A percentile compares a stretch with the other conserved stretches of the same genome.
phyloP scores from a whole-genome alignment of 2,797 vertebrate species.

The Tokudaia tokunoshimensis region DNA sequence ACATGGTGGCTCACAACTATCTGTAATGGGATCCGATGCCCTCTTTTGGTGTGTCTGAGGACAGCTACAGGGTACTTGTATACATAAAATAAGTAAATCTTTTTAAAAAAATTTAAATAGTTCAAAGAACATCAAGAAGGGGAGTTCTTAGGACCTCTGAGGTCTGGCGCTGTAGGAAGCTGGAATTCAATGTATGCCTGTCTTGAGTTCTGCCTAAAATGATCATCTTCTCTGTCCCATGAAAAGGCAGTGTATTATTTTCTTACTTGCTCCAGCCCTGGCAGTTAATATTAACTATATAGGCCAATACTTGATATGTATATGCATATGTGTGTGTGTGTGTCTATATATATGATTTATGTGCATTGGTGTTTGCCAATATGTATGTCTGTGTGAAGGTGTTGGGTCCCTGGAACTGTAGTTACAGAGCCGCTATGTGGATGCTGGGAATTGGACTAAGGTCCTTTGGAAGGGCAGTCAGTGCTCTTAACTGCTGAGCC shows the following conservation, averaged over 20 bases:
- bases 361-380: not conserved
- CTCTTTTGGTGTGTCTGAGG: not conserved
- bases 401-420: not conserved
- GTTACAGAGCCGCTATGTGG: not conserved
- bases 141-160: not conserved
- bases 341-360: not conserved
- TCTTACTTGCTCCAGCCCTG: not conserved
- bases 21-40: not conserved
- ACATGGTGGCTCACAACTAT: not conserved
- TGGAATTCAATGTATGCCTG: not conserved
- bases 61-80: not conserved
- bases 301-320: not conserved
- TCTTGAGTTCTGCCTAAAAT: not conserved
- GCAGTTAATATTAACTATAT: too few relatives aligned
- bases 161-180: not conserved
- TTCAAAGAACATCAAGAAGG: not conserved
- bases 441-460: not conserved
- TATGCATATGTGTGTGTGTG: not conserved
- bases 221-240: not conserved
- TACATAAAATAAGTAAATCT: not conserved
- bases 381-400: not conserved
- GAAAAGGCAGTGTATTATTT: not conserved
- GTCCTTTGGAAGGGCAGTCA: not conserved
- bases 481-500: not conserved
- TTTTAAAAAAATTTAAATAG: not conserved